A percentile compares a stretch with the other conserved stretches of the same genome.
phyloP scores from a whole-genome alignment of 2,797 vertebrate species.

The Loris lydekkerianus region DNA sequence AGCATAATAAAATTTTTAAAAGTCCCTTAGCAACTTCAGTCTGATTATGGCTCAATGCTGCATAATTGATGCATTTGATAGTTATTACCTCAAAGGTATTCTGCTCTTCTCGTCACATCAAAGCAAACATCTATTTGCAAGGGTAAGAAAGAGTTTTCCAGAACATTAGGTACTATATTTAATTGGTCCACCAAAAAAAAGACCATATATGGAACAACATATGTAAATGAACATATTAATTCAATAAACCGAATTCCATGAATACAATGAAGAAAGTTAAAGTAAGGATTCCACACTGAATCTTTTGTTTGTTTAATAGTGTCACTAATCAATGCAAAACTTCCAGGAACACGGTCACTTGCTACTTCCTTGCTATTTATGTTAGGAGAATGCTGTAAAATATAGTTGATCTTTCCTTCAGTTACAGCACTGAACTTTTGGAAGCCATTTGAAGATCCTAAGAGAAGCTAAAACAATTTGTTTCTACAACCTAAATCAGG shows the following conservation, averaged over 20 bases:
- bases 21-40: neutral
- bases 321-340: neutral
- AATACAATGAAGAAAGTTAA: slow-evolving; percentile 7
- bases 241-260: neutral
- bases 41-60: neutral
- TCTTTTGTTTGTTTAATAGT: neutral
- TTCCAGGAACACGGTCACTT: neutral
- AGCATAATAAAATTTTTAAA: neutral
- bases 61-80: neutral
- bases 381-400: neutral
- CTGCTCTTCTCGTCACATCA: neutral
- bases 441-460: neutral
- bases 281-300: neutral
- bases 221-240: neutral
- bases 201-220: neutral
- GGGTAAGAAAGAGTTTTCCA: neutral
- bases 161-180: neutral
- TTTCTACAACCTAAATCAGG: neutral
- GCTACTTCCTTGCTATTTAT: neutral
- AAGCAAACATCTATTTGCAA: neutral
- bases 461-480: neutral
- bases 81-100: neutral
- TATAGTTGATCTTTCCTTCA: neutral
- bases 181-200: neutral
- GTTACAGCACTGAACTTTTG: neutral